Evolutionary conservation across 2,113 vertebrate species (phyloP), one percentile per base, ranked within the genome.

Genomic region (Condylura cristata): DNA sequence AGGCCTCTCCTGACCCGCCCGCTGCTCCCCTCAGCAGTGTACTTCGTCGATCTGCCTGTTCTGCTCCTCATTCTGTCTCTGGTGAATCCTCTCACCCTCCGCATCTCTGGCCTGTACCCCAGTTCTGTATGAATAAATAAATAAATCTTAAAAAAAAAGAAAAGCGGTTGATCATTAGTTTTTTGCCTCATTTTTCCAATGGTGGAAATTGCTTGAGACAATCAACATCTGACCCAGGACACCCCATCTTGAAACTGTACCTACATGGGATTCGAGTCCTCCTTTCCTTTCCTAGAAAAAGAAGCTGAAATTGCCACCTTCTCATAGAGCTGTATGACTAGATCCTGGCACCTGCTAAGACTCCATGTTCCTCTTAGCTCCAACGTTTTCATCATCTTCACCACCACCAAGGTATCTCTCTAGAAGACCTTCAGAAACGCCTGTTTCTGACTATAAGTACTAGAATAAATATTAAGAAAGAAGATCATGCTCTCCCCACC

Each of bases 151-250:
- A n/a, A n/a, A n/a, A n/a, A 71, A 80, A 20, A 32, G 28, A 60
- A 12, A 37, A 60, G 24, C 5, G 22, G 86, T 28, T 87, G 26
- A 28, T 26, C 5, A 1, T 37, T 4, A 24, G 6, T 6, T 92
- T 92, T 46, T 46, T 89, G n/a, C 22, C 11, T 92, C 32, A 17
- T 58, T 28, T 5, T 17, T 32, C 37, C 30, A 22, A 22, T 22
- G 53, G 53, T 20, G 53, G 53, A 56, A 12, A 28, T 44, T 84
- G 24, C 46, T 30, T 65, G 56, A 30, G 18, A 5, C 30, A 11
- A 60, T 18, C 22, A 60, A 16, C 24, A 7, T 8, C 44, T 41
- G 6, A 10, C 11, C 8, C 8, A 0, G 6, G 2, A 20, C 0
- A 6, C 61, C 26, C 34, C 13, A 8, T 6, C 74, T 17, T 46